Evolutionary conservation across 2,888 invertebrate genomes (phyloP), one percentile per base, ranked within the genome.

Genomic region (Tetragonula carbonaria): DNA sequence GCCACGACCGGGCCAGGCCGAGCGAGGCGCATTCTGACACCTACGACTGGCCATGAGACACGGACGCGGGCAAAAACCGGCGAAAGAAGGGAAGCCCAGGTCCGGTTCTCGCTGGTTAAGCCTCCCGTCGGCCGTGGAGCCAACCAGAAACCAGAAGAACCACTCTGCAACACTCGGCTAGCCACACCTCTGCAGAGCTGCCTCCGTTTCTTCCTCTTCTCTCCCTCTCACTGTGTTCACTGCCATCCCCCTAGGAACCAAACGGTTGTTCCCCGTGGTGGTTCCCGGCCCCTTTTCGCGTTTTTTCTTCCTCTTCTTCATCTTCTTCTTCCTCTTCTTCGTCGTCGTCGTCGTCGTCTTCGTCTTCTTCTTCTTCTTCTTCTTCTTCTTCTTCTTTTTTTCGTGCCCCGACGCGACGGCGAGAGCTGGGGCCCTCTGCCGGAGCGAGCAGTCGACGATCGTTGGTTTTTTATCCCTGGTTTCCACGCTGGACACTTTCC

Each of bases 91-190:
- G 81, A 86, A 85, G 82, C 85, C 72, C 68, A 66, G 84, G 86
- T 84, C 87, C 80, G 87, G 86, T 90, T 88, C 82, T 82, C 85
- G 84, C 79, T 86, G 88, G 93, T 93, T 92, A 94, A 92, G 94
- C 94, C 94, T 93, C 93, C 93, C 91, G 92, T 92, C 88, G 91
- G 89, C 88, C 91, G 74, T 91, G 91, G 92, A 94, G 91, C 94
- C 94, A 94, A 94, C 94, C 94, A 94, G 93, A 92, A 92, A 91
- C 91, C 91, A 91, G 93, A 92, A 92, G 93, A 93, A 92, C 92
- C 91, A 91, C 90, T 92, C 91, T 90, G 88, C 90, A 91, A 88
- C 91, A 91, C 91, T 92, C 91, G 91, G 92, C 90, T 94, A 92
- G 94, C 94, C 94, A 94, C 94, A 93, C 94, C 94, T 93, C 94